Evolutionary conservation across 2,797 vertebrate species (phyloP).

Genomic region (Sphenopsis melanotis): DNA sequence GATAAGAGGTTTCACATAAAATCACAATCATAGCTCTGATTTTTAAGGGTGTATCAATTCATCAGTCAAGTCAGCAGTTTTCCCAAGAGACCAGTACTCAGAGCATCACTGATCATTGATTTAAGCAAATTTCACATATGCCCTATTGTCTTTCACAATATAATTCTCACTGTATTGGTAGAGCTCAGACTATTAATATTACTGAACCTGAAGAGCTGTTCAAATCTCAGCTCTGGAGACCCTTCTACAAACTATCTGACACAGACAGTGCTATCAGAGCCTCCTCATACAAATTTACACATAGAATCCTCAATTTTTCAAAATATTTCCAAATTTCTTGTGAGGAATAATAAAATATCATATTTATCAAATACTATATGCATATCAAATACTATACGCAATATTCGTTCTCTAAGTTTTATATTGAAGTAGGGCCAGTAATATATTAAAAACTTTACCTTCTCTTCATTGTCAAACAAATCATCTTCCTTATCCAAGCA

Average conservation of each 20-base stretch:
- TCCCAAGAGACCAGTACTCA: not conserved
- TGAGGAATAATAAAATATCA: not conserved
- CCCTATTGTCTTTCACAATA: not conserved
- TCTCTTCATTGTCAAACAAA: not conserved
- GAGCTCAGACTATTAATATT: not conserved
- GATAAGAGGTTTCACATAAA: not conserved
- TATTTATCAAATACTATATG: not conserved
- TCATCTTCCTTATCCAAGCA: conserved; percentile 57
- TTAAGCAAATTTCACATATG: not conserved
- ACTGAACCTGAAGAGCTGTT: not conserved
- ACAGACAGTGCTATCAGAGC: not conserved
- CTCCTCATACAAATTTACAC: not conserved
- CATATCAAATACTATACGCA: not conserved
- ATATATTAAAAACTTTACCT: conserved; percentile 50
- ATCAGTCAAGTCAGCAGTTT: not conserved
- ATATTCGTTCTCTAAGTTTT: not conserved
- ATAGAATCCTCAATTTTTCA: not conserved
- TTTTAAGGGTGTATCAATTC: not conserved
- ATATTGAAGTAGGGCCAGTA: not conserved
- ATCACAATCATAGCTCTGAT: not conserved
- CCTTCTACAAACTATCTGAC: not conserved
- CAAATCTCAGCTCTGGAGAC: not conserved
- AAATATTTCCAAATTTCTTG: not conserved
- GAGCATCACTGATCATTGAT: not conserved
- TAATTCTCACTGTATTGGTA: not conserved